Percentiles rank a stretch among this genome's conserved stretches.
Evolutionary conservation across 2,888 invertebrate species (phyloP).

Genomic region (Meteorus colon): DNA sequence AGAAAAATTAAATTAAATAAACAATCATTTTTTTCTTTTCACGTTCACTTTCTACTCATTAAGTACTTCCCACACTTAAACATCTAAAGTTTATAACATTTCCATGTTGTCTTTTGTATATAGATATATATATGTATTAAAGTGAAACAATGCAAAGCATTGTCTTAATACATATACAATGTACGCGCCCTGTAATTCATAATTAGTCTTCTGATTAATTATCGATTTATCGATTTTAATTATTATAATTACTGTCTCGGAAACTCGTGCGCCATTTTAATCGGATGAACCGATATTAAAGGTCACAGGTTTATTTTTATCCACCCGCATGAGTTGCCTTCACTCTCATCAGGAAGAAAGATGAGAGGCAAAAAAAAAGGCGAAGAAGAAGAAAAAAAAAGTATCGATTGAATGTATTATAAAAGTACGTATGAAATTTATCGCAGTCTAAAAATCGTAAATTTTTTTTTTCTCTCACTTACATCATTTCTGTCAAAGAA

Average conservation of each 20-base stretch:
- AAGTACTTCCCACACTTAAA: conserved; percentile 66
- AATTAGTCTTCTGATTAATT: conserved; percentile 71
- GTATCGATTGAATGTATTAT: not conserved
- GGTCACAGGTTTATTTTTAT: conserved; percentile 14
- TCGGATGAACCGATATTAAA: conserved; percentile 38
- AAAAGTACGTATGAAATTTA: conserved; percentile 5
- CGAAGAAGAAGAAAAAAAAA: not conserved
- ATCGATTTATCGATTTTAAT: conserved; percentile 69
- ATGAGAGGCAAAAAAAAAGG: not conserved
- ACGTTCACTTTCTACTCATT: conserved; percentile 57
- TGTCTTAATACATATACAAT: conserved; percentile 56
- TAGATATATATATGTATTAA: not conserved
- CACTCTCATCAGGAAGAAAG: not conserved
- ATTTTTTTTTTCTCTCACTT: conserved; percentile 3
- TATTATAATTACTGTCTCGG: conserved; percentile 63
- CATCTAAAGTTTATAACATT: not conserved
- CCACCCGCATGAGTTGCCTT: not conserved
- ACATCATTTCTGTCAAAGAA: not conserved
- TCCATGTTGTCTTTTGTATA: not conserved
- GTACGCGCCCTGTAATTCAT: conserved; percentile 60
- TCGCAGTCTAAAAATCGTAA: not conserved
- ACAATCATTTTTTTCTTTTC: conserved; percentile 17
- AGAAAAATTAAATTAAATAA: conserved; percentile 10
- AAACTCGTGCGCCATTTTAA: conserved; percentile 37
- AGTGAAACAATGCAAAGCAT: conserved; percentile 63